Evolutionary conservation across 2,888 invertebrate genomes (phyloP), one percentile per base, ranked within the genome.

Genomic region (Drosophila picticornis): DNA sequence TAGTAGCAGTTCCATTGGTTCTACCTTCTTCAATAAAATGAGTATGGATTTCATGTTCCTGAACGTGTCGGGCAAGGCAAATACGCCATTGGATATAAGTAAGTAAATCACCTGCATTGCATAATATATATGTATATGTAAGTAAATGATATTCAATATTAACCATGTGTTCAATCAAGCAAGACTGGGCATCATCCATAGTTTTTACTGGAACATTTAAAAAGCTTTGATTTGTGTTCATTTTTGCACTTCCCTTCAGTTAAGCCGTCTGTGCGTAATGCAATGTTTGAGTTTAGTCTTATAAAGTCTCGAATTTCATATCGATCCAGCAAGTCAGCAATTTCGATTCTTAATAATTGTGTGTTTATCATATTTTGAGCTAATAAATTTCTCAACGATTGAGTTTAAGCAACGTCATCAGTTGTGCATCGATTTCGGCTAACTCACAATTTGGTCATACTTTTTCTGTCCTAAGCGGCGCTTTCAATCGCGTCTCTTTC

Each of bases 51-150:
- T 92, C 38, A 87, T 85, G 65, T 92, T 91, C 60, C 77, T 91
- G 46, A 93, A 93, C 82, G 90, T 93, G 22, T 93, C 93, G 29
- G 93, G 93, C 60, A 93, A 92, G 57, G 83, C 90, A 60, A 92
- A 91, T 32, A 92, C 93, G 4, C 58, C 91, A 2, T 66, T 92
- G 70, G 93, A 92, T 71, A 90, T 93, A 76, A 88, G 93, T 93
- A 61, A 93, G 93, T 93, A 63, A 11, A 11, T 22, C 25, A 27
- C 25, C 6, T 9, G 31, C 22, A 40, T 59, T 40, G 1, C 16
- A 27, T 5, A 51, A 27, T 6, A 29, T 10, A 22, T 2, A n/a
- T n/a, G 3, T 22, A 22, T 13, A 13, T 34, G 1, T 13, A 13
- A 34, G 34, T 11, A 7, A 46, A 7, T 22, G 6, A 22, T 7